Evolutionary conservation across 1,140 invertebrate genomes (phyloP).

Genomic region (Babylonia areolata): DNA sequence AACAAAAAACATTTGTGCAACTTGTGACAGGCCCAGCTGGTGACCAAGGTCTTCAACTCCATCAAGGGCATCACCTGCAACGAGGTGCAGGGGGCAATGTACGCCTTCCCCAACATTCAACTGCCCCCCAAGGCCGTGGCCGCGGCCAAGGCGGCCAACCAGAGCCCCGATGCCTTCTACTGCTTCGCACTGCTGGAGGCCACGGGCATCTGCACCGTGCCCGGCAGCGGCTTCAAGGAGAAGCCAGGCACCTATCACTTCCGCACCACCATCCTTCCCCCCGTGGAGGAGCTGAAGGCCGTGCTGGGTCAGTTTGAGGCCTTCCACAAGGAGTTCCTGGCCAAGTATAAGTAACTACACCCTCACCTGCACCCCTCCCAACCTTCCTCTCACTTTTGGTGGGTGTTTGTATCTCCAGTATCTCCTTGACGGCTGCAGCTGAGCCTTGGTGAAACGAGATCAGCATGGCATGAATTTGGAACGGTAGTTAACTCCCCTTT

Average conservation of each 20-base stretch:
- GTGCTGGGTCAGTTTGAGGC: conserved; percentile 90
- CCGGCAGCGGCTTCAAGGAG: conserved; percentile 97
- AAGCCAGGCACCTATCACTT: conserved; percentile 81
- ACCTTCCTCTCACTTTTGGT: too few species aligned
- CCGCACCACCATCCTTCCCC: conserved; percentile 90
- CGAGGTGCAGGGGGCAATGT: conserved; percentile 96
- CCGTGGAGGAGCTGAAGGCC: conserved; percentile 86
- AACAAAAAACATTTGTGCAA: not conserved
- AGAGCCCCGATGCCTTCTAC: conserved; percentile 93
- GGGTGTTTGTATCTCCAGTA: too few species aligned
- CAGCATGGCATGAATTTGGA: too few species aligned
- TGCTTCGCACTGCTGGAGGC: conserved; percentile 94
- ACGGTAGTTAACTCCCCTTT: too few species aligned
- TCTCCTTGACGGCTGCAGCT: too few species aligned
- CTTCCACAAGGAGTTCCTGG: conserved; percentile 92
- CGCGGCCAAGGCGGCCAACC: conserved; percentile 73
- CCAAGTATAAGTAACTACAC: conserved; percentile 82
- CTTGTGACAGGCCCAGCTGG: conserved; percentile 82
- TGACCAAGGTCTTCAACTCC: conserved; percentile 92
- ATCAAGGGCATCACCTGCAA: conserved; percentile 93
- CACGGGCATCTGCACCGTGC: conserved; percentile 91
- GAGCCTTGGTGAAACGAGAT: too few species aligned
- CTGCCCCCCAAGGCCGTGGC: conserved; percentile 77
- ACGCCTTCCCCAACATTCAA: conserved; percentile 87
- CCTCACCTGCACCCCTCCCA: too few species aligned